Evolutionary conservation across 1,140 invertebrate species (phyloP).

Genomic region (Acromyrmex heyeri): DNA sequence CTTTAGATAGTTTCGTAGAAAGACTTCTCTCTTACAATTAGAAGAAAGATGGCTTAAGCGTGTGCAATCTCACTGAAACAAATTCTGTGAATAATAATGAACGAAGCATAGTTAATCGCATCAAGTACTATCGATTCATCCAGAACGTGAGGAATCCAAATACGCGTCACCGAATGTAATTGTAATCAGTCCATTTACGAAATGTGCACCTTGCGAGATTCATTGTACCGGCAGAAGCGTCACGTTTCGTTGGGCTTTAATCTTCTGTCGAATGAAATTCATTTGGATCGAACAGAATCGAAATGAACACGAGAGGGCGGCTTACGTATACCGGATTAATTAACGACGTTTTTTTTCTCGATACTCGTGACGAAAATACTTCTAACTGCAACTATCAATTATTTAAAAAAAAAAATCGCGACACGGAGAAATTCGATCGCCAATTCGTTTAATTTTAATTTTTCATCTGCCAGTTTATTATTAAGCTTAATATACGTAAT

Average conservation of each 20-base stretch:
- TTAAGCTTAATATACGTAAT: background rate
- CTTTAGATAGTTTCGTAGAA: constrained; percentile 35
- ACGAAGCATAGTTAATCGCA: constrained; percentile 54
- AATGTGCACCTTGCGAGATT: constrained; percentile 49
- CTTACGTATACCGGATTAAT: constrained; percentile 41
- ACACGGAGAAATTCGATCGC: background rate
- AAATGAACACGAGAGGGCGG: constrained; percentile 1
- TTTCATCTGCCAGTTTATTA: constrained; percentile 22
- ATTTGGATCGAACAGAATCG: constrained; percentile 24
- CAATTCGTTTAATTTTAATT: background rate
- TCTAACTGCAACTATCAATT: constrained; percentile 18
- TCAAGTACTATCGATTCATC: constrained; percentile 65
- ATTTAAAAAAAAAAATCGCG: constrained; percentile 1
- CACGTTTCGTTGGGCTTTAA: constrained; percentile 40
- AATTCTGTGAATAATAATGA: constrained; percentile 36
- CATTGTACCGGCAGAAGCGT: constrained; percentile 31
- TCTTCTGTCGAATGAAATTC: constrained; percentile 25
- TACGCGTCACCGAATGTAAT: background rate
- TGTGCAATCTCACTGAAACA: background rate
- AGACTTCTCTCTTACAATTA: background rate
- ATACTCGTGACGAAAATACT: constrained; percentile 9
- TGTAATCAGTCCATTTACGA: constrained; percentile 66
- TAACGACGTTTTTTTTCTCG: constrained; percentile 30
- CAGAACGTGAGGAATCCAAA: constrained; percentile 30
- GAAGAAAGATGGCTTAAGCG: background rate